Base-by-base conservation (phyloP, 1,140 invertebrate species). In the Idris sp. region DNA sequence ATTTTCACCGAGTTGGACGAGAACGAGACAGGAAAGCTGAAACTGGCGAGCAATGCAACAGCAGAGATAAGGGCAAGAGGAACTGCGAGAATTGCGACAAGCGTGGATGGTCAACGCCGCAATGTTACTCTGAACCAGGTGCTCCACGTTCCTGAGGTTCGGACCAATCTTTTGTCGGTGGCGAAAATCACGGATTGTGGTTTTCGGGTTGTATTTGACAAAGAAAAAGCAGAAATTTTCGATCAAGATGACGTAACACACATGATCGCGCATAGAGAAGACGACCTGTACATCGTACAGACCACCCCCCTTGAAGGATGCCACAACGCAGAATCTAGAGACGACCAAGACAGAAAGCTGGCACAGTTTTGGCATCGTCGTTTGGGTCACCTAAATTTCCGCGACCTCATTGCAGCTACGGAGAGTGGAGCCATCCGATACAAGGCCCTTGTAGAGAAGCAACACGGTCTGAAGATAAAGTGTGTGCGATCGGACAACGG, bases 121-220 rank as follows among this genome's bases (percentile, higher is more conserved):
- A 14, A 40, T 7, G 5, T 53, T 6, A 53, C 14, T 6, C 11
- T 53, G 2, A 15, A 40, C 5, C 14, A 53, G 4, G 14, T 33
- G n/a, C 22, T 58, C 2, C 26, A 58, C 15, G 53, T 58, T 14
- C 53, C 53, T 2, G 16, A 58, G 6, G 0, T 43, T 0, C 26
- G 38, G 7, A 33, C 18, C 7, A 58, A 58, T 8, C 15, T 58
- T 22, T n/a, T 58, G 0, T 58, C 53, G 0, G 53, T 58, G 0
- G 31, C 53, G 1, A 53, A 53, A 11, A n/a, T 58, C 15, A 58
- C 53, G 0, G 53, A 58, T 15, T 1, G 35, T 5, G 26, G 28
- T 4, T 58, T 43, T 14, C 4, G 1, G 7, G 15, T 22, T 2
- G 14, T 41, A 5, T 54, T 54, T 13, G 35, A 14, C 0, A 26